Evolutionary conservation across 1,140 invertebrate species (phyloP), one percentile per base, ranked within the genome.

Genomic region (Drosophila sp.): DNA sequence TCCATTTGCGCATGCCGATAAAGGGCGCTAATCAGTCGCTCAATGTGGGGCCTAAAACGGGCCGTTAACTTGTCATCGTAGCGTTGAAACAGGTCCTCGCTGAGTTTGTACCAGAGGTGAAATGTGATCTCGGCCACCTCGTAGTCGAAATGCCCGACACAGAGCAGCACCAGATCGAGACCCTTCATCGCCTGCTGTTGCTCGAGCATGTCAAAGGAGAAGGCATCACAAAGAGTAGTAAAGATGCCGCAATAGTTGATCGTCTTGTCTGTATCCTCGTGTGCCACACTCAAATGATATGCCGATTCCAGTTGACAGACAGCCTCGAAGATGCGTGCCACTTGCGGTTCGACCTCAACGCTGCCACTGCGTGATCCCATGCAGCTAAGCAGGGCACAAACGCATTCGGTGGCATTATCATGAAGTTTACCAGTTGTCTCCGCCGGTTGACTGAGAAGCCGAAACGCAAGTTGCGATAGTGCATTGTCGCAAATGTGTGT

Each of bases 41-140:
- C 97, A 72, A 99, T 95, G 91, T 98, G 97, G 0, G 97, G 97
- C 81, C 95, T 95, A 90, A 99, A 99, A 32, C 96, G 89, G 40
- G 94, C 93, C 21, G 96, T 97, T 1, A 98, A 87, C 0, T 94
- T 93, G 69, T 97, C 95, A 70, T 94, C 95, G 86, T 98, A 96
- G 78, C 95, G 95, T 78, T 97, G 96, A 91, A 99, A 99, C 0
- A 99, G 92, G 78, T 97, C 95, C 93, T 99, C 98, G 8, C 98
- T 99, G 40, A 99, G 92, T 34, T 97, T 94, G 92, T 98, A 99
- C 99, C 99, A 99, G 53, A 99, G 94, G 92, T 98, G 97, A 90
- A 99, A 99, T 3, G 98, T 99, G 65, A 99, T 97, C 92, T 99
- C 97, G 27, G 97, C 97, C 38, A 99, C 96, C 96, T 99, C 98